Conservation (phyloP, 2,888 invertebrate species). For the Metellina segmentata region DNA sequence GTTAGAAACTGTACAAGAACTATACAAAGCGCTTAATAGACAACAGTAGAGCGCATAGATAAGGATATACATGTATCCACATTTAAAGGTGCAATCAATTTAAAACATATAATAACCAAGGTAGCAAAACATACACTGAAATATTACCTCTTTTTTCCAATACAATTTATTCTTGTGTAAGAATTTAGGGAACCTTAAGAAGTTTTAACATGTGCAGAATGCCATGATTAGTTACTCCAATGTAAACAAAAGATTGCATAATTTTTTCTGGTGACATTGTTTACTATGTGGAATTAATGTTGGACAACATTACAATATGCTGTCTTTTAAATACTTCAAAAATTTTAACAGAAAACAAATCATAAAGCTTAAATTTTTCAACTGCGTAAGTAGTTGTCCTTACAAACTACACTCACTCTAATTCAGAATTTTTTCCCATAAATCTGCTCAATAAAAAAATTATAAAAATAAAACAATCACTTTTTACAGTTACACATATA, state of each 20-base stretch:
- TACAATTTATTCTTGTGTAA: no score
- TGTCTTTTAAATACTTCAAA: slow-evolving; percentile 12
- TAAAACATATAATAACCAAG: no score
- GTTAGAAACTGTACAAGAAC: slow-evolving; percentile 59
- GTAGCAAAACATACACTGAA: no score
- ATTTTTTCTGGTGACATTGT: no score
- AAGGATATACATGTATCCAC: background rate
- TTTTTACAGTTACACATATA: slow-evolving; percentile 56
- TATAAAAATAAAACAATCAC: slow-evolving; percentile 64
- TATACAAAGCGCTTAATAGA: slow-evolving; percentile 54
- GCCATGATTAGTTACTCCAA: no score
- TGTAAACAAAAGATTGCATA: no score
- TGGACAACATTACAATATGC: no score
- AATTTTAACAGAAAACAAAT: slow-evolving; percentile 54
- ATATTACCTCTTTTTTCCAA: no score
- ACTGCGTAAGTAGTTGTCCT: slow-evolving; percentile 47
- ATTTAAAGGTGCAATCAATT: background rate
- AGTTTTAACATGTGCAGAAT: no score
- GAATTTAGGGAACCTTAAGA: no score
- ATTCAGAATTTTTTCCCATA: slow-evolving; percentile 35
- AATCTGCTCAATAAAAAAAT: slow-evolving; percentile 72
- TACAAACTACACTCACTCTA: slow-evolving; percentile 51
- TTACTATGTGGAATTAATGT: no score
- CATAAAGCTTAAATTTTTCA: slow-evolving; percentile 61
- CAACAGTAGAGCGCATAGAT: slow-evolving; percentile 27